These are phyloP conservation scores for Epistrophella euchroma DNA, from an alignment of 2,888 invertebrate genomes.

Conservation along the genomic window DNA sequence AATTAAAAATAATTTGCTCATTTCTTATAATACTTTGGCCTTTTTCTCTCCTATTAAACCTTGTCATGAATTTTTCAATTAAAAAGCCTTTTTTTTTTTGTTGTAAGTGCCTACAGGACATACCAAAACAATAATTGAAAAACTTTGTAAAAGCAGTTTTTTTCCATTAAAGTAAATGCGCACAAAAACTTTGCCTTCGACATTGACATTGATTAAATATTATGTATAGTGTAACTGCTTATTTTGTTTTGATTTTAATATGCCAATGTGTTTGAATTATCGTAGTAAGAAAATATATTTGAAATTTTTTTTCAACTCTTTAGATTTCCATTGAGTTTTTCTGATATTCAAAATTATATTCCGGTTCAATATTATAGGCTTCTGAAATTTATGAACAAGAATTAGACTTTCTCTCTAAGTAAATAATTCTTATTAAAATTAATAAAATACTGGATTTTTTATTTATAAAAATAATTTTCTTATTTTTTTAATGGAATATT, in stretches of 20 bases:
- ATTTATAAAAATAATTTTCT: too few relatives aligned
- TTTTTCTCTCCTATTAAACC: not conserved
- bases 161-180: conserved; percentile 13
- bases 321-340: too few relatives aligned
- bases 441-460: too few relatives aligned
- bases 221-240: not conserved
- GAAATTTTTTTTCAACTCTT: too few relatives aligned
- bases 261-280: too few relatives aligned
- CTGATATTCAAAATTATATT: too few relatives aligned
- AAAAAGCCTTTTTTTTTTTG: conserved; percentile 12
- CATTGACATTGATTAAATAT: not conserved
- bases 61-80: conserved; percentile 37
- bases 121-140: conserved; percentile 27
- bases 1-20: conserved; percentile 57
- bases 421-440: too few relatives aligned
- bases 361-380: too few relatives aligned
- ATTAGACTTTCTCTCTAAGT: too few relatives aligned
- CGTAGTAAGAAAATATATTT: too few relatives aligned
- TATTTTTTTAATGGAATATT: too few relatives aligned
- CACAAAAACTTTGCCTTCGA: not conserved
- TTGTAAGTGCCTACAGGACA: conserved; percentile 9
- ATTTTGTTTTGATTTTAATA: not conserved
- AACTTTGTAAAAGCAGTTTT: conserved; percentile 24
- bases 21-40: conserved; percentile 8
- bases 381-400: too few relatives aligned